These are phyloP conservation scores for Oryctolagus cuniculus DNA, from an alignment of 2,113 vertebrate genomes.

Conservation along the genomic window mOryCun1.1 NC_091447.1:17084001-17084500, in stretches of 20 bases:
- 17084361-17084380: conserved; percentile 57
- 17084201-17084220: background rate
- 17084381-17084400: conserved; percentile 50
- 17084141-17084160: conserved; percentile 28
- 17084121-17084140: conserved; percentile 33
- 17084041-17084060: background rate
- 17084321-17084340: background rate
- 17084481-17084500: conserved; percentile 44
- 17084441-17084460: conserved; percentile 59
- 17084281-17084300: background rate
- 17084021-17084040: conserved; percentile 33
- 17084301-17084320: background rate
- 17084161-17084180: conserved; percentile 12
- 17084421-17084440: conserved; percentile 16
- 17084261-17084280: background rate
- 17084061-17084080: conserved; percentile 48
- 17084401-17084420: conserved; percentile 6
- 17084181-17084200: background rate
- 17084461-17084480: conserved; percentile 55
- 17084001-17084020: background rate
- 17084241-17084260: background rate
- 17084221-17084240: background rate
- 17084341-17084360: conserved; percentile 19
- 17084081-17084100: conserved; percentile 61
- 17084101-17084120: conserved; percentile 17